Conservation (phyloP, 2,888 invertebrate genomes). For the Campoletis raptor region DNA sequence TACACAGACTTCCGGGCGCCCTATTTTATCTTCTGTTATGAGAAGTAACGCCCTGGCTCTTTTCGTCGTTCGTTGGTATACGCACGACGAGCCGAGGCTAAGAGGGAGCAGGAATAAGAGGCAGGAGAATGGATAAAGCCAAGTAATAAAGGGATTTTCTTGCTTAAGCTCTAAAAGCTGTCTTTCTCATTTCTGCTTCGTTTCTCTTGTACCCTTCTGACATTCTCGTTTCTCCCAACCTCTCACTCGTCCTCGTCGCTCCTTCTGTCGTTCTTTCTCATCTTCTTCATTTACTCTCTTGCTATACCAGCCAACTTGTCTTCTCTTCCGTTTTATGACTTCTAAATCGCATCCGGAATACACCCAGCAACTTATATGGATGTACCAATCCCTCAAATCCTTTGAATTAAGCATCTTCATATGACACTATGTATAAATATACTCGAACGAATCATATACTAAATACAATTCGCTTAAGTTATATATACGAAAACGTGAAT, state of each 20-base stretch:
- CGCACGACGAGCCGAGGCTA: background rate
- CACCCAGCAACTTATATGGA: background rate
- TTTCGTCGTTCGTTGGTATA: background rate
- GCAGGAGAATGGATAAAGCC: slow-evolving; percentile 11
- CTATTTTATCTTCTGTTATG: background rate
- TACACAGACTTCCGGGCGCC: slow-evolving; percentile 42
- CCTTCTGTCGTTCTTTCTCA: slow-evolving; percentile 35
- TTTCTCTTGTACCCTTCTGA: slow-evolving; percentile 14
- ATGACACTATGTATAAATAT: slow-evolving; percentile 11
- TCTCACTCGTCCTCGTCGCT: background rate
- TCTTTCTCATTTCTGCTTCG: slow-evolving; percentile 52
- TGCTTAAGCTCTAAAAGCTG: slow-evolving; percentile 49
- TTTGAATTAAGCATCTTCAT: slow-evolving; percentile 18
- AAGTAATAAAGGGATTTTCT: slow-evolving; percentile 47
- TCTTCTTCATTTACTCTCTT: slow-evolving; percentile 37
- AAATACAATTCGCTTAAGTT: slow-evolving; percentile 48
- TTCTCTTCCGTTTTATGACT: slow-evolving; percentile 49
- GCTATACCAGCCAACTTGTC: slow-evolving; percentile 21
- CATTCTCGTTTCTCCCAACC: slow-evolving; percentile 18
- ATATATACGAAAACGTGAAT: slow-evolving; percentile 41
- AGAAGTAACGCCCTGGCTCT: slow-evolving; percentile 28
- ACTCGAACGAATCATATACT: slow-evolving; percentile 33
- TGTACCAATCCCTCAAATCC: slow-evolving; percentile 33
- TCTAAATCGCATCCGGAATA: slow-evolving; percentile 20
- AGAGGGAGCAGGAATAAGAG: background rate